A percentile compares a stretch with the other conserved stretches of the same genome.
Evolutionary conservation across 2,888 invertebrate species (phyloP).

Genomic region (Drosophila tanythrix): DNA sequence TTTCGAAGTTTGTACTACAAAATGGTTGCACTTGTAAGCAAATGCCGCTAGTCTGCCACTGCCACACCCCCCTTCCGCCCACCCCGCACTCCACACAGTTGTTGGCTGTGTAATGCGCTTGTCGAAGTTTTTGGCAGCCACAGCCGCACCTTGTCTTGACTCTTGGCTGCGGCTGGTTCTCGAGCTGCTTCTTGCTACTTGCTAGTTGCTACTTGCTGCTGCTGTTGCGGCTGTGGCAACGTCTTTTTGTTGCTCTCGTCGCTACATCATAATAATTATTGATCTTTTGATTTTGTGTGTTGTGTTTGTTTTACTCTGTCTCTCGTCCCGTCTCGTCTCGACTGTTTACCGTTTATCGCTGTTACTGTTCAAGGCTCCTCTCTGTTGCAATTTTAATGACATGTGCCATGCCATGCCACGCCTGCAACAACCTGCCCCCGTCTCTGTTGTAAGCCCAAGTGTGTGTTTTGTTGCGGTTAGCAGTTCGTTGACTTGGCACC

Average conservation of each 20-base stretch:
- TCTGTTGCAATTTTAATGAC: slow-evolving; percentile 77
- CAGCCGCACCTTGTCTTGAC: slow-evolving; percentile 73
- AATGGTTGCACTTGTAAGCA: slow-evolving; percentile 83
- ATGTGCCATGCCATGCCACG: slow-evolving; percentile 62
- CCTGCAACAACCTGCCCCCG: slow-evolving; percentile 30
- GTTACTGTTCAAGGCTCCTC: slow-evolving; percentile 53
- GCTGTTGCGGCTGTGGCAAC: slow-evolving; percentile 43
- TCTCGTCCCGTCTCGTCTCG: slow-evolving; percentile 14
- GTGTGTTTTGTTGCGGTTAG: slow-evolving; percentile 63
- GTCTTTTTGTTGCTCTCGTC: slow-evolving; percentile 46
- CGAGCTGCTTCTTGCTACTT: slow-evolving; percentile 2
- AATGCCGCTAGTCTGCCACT: slow-evolving; percentile 50
- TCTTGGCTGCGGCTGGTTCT: slow-evolving; percentile 55
- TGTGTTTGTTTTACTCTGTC: neutral
- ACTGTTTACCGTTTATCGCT: slow-evolving; percentile 35
- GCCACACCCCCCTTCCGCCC: neutral
- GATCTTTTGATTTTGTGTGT: slow-evolving; percentile 78
- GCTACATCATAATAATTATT: slow-evolving; percentile 80
- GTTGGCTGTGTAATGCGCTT: slow-evolving; percentile 77
- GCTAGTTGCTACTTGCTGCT: slow-evolving; percentile 3
- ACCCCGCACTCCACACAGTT: slow-evolving; percentile 41
- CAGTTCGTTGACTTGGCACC: slow-evolving; percentile 78
- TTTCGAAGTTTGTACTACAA: slow-evolving; percentile 82
- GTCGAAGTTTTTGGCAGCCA: slow-evolving; percentile 76
- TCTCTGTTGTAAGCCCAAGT: slow-evolving; percentile 11